phyloP scores from a whole-genome alignment of 2,888 invertebrate genomes.

The Ennomos erosarius region DNA sequence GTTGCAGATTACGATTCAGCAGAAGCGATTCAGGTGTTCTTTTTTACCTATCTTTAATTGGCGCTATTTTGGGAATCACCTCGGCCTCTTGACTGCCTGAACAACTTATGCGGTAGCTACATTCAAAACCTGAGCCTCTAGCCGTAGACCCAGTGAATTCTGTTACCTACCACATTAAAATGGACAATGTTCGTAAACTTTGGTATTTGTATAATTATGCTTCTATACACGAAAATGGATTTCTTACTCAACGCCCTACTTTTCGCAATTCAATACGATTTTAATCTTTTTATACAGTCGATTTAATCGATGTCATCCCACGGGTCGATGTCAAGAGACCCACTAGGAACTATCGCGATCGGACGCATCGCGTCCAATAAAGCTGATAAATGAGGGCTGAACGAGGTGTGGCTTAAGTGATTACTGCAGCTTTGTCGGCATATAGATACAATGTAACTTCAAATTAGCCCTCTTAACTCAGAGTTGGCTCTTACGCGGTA shows the following conservation, averaged over 20 bases:
- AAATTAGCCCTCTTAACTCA: constrained; percentile 38
- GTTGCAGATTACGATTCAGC: too few relatives aligned
- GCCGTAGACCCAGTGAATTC: too few relatives aligned
- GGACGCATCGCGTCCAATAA: constrained; percentile 62
- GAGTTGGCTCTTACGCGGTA: constrained; percentile 23
- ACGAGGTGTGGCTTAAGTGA: constrained; percentile 79
- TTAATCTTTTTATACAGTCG: constrained; percentile 22
- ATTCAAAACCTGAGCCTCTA: too few relatives aligned
- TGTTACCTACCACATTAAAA: too few relatives aligned
- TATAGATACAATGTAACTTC: constrained; percentile 44
- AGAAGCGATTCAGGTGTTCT: too few relatives aligned
- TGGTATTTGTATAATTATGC: too few relatives aligned
- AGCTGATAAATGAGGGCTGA: constrained; percentile 68
- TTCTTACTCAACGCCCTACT: neutral
- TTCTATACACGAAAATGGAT: too few relatives aligned
- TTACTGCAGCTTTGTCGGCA: constrained; percentile 73
- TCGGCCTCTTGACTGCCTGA: too few relatives aligned
- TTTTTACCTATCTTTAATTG: too few relatives aligned
- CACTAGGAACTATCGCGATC: constrained; percentile 53
- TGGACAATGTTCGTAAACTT: too few relatives aligned
- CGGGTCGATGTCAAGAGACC: constrained; percentile 32
- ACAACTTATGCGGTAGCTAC: too few relatives aligned
- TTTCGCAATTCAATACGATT: constrained; percentile 17
- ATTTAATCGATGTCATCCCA: constrained; percentile 22
- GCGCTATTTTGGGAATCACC: too few relatives aligned